phyloP scores from a whole-genome alignment of 2,113 vertebrate species.

The Romanogobio albipinnatus region DNA sequence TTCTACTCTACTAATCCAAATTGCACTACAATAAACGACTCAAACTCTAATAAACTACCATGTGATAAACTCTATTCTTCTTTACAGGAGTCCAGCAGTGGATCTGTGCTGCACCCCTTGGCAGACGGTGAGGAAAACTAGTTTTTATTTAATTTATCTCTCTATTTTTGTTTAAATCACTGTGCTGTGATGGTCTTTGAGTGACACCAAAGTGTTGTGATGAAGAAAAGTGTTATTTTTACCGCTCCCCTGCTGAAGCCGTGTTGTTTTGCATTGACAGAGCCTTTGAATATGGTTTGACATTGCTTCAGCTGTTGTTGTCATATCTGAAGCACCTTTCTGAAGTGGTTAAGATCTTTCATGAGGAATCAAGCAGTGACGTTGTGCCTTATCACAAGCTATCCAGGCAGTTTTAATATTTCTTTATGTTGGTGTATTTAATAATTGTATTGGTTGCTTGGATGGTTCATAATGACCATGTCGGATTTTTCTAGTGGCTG shows the following conservation, averaged over 20 bases:
- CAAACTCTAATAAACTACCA: neutral
- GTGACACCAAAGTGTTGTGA: neutral
- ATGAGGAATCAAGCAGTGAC: neutral
- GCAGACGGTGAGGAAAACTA: conserved; percentile 25
- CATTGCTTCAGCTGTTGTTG: conserved; percentile 6
- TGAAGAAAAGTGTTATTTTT: conserved; percentile 18
- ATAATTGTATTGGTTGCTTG: neutral
- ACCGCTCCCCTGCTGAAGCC: neutral
- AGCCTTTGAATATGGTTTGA: neutral
- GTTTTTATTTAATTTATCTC: neutral
- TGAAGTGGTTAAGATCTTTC: neutral
- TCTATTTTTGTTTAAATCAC: neutral
- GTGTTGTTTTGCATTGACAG: neutral
- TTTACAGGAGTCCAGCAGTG: conserved; percentile 1
- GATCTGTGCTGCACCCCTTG: neutral
- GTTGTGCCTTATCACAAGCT: neutral
- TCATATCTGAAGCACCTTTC: neutral
- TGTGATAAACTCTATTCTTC: neutral
- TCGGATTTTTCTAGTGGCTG: neutral
- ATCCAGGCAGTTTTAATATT: neutral
- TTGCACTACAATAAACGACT: neutral
- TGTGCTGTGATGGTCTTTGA: neutral
- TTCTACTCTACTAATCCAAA: neutral
- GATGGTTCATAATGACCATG: neutral
- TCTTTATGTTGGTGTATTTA: neutral